Conservation (phyloP, 2,797 vertebrate species). For the Chaetophractus vellerosus region DNA sequence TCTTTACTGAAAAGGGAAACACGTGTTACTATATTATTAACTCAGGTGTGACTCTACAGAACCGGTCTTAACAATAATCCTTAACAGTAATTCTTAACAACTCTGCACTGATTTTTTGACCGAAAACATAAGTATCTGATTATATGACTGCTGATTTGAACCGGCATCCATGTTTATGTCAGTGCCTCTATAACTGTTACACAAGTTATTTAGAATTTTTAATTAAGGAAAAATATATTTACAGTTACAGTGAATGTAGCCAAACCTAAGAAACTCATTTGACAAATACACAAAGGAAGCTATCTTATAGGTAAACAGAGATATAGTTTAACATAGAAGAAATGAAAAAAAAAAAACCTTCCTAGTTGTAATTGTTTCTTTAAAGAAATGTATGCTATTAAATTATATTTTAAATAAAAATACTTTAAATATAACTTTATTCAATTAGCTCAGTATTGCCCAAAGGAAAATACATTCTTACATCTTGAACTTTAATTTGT, state of each 20-base stretch:
- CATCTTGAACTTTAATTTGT: conserved; percentile 51
- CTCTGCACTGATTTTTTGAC: conserved; percentile 61
- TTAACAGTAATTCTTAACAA: conserved; percentile 40
- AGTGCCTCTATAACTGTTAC: not conserved
- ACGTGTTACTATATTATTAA: not conserved
- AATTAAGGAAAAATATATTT: conserved; percentile 12
- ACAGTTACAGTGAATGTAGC: not conserved
- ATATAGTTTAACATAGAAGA: conserved; percentile 50
- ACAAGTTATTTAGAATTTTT: conserved; percentile 42
- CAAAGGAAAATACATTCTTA: conserved; percentile 38
- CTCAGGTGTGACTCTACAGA: not conserved
- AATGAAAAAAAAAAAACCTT: conserved; percentile 28
- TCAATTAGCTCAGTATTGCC: not conserved
- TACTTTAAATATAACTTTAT: conserved; percentile 1
- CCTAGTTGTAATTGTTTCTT: not conserved
- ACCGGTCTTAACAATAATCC: conserved; percentile 26
- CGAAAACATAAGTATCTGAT: conserved; percentile 53
- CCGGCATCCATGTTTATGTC: conserved; percentile 9
- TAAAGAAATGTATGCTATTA: not conserved
- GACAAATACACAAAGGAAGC: conserved; percentile 46
- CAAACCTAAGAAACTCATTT: conserved; percentile 50
- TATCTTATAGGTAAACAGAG: not conserved
- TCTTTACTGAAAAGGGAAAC: conserved; percentile 59
- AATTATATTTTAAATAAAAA: conserved; percentile 12
- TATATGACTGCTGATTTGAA: conserved; percentile 45